A percentile compares a stretch with the other conserved stretches of the same genome.
phyloP scores from a whole-genome alignment of 64 coral and sea anemone genomes.

The Montipora efflorescens region DNA sequence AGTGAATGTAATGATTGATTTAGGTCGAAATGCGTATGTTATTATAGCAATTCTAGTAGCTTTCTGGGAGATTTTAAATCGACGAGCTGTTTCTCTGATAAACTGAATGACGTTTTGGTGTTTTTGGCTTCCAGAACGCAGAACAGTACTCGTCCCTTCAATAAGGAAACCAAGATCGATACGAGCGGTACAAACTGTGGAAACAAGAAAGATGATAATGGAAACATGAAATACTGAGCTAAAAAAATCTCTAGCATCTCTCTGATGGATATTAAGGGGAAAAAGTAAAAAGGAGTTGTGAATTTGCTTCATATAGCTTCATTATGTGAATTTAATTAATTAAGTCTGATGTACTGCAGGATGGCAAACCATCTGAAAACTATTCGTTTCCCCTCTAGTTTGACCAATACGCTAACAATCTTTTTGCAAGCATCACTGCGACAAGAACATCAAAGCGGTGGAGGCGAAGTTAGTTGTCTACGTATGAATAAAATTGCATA shows the following conservation, averaged over 20 bases:
- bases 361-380: too few species aligned
- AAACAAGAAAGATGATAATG: not conserved
- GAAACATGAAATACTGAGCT: not conserved
- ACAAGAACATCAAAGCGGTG: too few species aligned
- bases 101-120: slow-evolving; percentile 3
- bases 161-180: slow-evolving; percentile 53
- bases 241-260: not conserved
- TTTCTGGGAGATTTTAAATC: slow-evolving; percentile 7
- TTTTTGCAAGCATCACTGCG: too few species aligned
- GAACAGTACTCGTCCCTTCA: not conserved
- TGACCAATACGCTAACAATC: too few species aligned
- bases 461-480: too few species aligned
- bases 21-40: not conserved
- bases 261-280: too few species aligned
- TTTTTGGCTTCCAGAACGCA: not conserved
- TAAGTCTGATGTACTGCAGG: too few species aligned
- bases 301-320: too few species aligned
- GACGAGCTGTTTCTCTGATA: slow-evolving; percentile 19
- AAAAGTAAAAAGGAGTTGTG: too few species aligned
- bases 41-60: not conserved
- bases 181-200: slow-evolving; percentile 29
- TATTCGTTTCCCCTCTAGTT: too few species aligned
- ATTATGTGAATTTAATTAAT: too few species aligned
- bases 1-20: not conserved
- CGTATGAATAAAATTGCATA: too few species aligned